Evolutionary conservation across 2,113 vertebrate genomes (phyloP), one percentile per base, ranked within the genome.

Genomic region (Microcebus lehilahytsara): DNA sequence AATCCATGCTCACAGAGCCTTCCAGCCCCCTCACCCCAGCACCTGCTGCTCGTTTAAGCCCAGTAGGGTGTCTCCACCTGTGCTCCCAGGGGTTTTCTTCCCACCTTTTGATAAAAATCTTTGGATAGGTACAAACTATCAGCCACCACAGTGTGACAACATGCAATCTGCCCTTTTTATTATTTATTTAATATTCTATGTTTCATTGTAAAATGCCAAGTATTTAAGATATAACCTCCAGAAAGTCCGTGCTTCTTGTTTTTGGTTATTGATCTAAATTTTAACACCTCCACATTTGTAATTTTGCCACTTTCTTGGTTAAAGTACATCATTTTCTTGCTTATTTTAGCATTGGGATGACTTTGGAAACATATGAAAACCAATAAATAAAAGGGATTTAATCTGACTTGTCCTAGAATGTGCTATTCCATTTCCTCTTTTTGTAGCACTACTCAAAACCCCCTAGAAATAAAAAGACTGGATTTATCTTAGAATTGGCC

Each of bases 381-480:
- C 12, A 95, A 89, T 94, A 77, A 79, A 62, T 53, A 77, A 81
- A 13, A 96, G n/a, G n/a, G n/a, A n/a, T n/a, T n/a, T 42, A 85
- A 81, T 92, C 53, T 91, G 79, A 22, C 72, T 91, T 91, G 6
- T 83, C 89, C 42, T 62, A 49, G 40, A 97, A 96, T 51, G 34
- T 19, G 30, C 49, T 80, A 22, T 96, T 88, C 56, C 77, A 81
- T 89, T 94, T 96, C 93, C 84, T 95, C 69, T 91, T 80, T 96
- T 85, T 74, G n/a, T 16, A 93, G 2, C 40, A 60, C 49, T 85
- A 72, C 85, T 96, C 60, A 88, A 91, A 96, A 66, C 30, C 49
- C 66, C 85, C 53, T 67, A 96, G 40, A 94, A 97, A 85, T 89
- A 30, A 94, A 80, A 93, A 78, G 42, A 72, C 7, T 81, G 60